These are phyloP conservation scores for Aleiodes testaceus DNA, from an alignment of 2,888 invertebrate species.

Conservation along the genomic window DNA sequence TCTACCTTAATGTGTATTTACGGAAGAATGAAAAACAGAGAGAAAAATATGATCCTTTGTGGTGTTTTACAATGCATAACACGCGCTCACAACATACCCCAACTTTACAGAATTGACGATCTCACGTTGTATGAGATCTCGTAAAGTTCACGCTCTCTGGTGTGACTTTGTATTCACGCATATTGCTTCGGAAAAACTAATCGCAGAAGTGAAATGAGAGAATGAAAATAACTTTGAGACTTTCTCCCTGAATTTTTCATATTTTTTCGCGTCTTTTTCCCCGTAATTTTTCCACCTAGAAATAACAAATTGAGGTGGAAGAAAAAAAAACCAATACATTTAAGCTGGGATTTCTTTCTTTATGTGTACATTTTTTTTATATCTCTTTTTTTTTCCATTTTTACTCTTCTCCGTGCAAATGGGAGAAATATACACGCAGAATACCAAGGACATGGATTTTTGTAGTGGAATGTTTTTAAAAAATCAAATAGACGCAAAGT, in stretches of 20 bases:
- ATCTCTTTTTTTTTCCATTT: slow-evolving; percentile 27
- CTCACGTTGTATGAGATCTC: slow-evolving; percentile 23
- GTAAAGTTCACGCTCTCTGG: slow-evolving; percentile 20
- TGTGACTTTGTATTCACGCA: slow-evolving; percentile 16
- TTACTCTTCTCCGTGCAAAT: background rate
- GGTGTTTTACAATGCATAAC: background rate
- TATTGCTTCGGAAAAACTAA: slow-evolving; percentile 14
- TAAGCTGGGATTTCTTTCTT: too few relatives aligned
- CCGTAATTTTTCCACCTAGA: too few relatives aligned
- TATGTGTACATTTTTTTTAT: slow-evolving; percentile 2
- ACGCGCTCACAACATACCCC: background rate
- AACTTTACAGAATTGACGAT: slow-evolving; percentile 12
- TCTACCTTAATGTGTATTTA: too few relatives aligned
- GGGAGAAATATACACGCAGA: slow-evolving; percentile 16
- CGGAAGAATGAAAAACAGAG: too few relatives aligned
- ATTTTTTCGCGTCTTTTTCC: slow-evolving; percentile 15
- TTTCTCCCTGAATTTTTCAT: slow-evolving; percentile 14
- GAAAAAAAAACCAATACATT: background rate
- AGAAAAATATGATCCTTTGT: background rate
- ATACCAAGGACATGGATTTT: slow-evolving; percentile 8
- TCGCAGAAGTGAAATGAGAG: background rate
- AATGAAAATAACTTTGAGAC: background rate
- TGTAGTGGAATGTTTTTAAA: slow-evolving; percentile 36
- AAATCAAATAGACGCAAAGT: slow-evolving; percentile 41
- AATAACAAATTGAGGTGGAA: slow-evolving; percentile 23